Evolutionary conservation across 2,888 invertebrate genomes (phyloP).

Genomic region (Trissolcus brochymenae): DNA sequence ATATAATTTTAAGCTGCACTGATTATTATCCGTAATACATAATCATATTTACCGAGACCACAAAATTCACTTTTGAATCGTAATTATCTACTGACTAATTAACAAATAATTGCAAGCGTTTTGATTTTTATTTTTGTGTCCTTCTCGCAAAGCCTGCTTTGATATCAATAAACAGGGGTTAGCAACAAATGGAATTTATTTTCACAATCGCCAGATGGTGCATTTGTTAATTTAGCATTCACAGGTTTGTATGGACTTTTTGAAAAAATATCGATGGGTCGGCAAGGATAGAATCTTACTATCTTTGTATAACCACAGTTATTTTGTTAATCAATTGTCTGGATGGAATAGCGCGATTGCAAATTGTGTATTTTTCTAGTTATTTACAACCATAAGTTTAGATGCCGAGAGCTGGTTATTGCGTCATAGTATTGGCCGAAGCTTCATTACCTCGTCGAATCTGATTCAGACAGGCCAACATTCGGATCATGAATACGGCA

Average conservation of each 20-base stretch:
- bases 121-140: conserved; percentile 1
- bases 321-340: conserved; percentile 11
- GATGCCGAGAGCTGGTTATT: conserved; percentile 27
- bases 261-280: conserved; percentile 22
- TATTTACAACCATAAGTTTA: conserved; percentile 19
- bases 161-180: conserved; percentile 3
- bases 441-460: conserved; percentile 78
- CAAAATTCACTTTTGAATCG: too few species aligned
- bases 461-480: conserved; percentile 83
- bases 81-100: too few species aligned
- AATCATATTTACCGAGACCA: too few species aligned
- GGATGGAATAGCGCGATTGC: conserved; percentile 19
- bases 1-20: too few species aligned
- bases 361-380: conserved; percentile 11
- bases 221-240: conserved; percentile 11
- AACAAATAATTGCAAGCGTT: background rate
- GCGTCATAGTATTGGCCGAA: conserved; percentile 25
- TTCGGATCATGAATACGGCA: conserved; percentile 89
- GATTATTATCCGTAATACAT: too few species aligned
- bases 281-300: background rate
- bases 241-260: conserved; percentile 15
- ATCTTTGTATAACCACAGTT: background rate
- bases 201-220: conserved; percentile 22
- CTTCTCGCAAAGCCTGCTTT: background rate
- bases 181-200: conserved; percentile 13